A percentile compares a stretch with the other conserved stretches of the same genome.
Conservation (phyloP, 2,888 invertebrate species). For the Salticus scenicus region DNA sequence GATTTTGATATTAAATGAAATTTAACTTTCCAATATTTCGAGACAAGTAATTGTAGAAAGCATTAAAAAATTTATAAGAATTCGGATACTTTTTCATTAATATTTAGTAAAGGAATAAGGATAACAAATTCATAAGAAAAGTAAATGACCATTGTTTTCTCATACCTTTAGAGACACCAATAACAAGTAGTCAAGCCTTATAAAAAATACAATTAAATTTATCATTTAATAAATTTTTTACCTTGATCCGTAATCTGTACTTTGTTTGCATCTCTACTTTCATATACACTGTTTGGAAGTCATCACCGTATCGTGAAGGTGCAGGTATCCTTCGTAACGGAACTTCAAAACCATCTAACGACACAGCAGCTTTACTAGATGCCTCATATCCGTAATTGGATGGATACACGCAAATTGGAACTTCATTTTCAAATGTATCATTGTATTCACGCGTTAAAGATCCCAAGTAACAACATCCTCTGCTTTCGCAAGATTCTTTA, state of each 20-base stretch:
- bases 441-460: neutral
- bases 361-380: constrained; percentile 31
- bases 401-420: constrained; percentile 64
- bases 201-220: too few species aligned
- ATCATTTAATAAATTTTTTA: too few species aligned
- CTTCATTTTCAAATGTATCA: neutral
- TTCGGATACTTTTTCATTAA: too few species aligned
- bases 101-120: too few species aligned
- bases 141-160: too few species aligned
- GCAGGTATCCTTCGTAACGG: constrained; percentile 54
- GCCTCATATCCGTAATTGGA: constrained; percentile 68
- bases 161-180: too few species aligned
- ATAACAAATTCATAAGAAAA: too few species aligned
- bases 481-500: constrained; percentile 39
- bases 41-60: too few species aligned
- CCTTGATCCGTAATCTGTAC: constrained; percentile 68
- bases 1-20: too few species aligned
- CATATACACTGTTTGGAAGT: constrained; percentile 51
- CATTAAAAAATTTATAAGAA: too few species aligned
- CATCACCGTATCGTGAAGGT: constrained; percentile 69
- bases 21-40: too few species aligned
- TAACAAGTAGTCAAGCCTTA: too few species aligned
- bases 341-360: constrained; percentile 64
- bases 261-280: constrained; percentile 69
- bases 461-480: constrained; percentile 67